These are phyloP conservation scores for Falco rusticolus DNA, from an alignment of 2,797 vertebrate genomes.

Conservation along the genomic window DNA sequence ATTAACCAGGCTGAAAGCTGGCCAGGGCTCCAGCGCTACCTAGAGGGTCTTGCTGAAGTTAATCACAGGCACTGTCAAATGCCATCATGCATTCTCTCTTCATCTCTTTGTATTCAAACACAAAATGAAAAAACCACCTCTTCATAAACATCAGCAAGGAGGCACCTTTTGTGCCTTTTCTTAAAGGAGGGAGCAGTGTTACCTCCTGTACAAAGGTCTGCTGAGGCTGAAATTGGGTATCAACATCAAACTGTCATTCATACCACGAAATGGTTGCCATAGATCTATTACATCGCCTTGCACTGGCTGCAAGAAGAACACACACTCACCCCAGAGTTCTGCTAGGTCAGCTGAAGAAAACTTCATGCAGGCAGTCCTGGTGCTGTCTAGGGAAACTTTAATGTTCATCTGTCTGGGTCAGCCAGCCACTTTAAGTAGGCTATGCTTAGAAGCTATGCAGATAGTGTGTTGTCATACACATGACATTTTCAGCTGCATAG, in stretches of 20 bases:
- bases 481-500: not conserved
- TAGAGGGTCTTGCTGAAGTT: not conserved
- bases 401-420: not conserved
- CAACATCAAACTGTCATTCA: not conserved
- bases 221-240: not conserved
- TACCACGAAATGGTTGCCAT: not conserved
- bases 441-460: not conserved
- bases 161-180: not conserved
- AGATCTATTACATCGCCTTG: not conserved
- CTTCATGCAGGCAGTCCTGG: not conserved
- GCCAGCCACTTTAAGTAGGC: not conserved
- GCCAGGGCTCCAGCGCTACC: not conserved
- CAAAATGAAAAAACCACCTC: accelerated
- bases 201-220: not conserved
- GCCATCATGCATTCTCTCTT: not conserved
- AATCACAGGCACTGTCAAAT: not conserved
- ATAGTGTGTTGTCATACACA: not conserved
- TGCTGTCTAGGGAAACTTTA: not conserved
- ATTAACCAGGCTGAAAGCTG: not conserved
- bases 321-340: not conserved
- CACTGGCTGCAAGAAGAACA: accelerated
- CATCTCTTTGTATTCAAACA: not conserved
- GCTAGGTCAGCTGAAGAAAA: not conserved
- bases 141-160: not conserved
- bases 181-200: not conserved